Conservation (phyloP, 1,140 invertebrate species). For the Charaxes varanes region DNA sequence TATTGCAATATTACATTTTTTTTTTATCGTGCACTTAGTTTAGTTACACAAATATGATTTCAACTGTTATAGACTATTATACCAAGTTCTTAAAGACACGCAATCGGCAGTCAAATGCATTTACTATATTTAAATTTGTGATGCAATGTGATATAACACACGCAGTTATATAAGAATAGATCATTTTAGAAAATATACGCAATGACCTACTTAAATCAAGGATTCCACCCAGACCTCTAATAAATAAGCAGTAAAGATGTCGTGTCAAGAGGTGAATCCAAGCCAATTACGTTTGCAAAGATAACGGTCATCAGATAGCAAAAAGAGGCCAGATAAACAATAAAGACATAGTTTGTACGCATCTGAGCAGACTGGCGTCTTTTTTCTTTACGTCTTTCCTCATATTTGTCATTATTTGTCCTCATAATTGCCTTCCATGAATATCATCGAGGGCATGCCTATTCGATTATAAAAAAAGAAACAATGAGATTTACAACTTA, state of each 20-base stretch:
- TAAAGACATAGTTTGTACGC: background rate
- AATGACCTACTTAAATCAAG: constrained; percentile 2
- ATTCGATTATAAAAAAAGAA: no score
- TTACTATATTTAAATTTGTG: background rate
- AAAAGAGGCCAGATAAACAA: constrained; percentile 16
- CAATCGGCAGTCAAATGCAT: background rate
- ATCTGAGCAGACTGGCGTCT: no score
- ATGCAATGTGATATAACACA: background rate
- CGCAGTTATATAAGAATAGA: background rate
- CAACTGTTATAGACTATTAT: no score
- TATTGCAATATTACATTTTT: no score
- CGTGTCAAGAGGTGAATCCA: constrained; percentile 12
- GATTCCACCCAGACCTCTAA: constrained; percentile 8
- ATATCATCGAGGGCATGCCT: no score
- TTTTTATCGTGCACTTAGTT: no score
- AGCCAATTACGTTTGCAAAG: constrained; percentile 7
- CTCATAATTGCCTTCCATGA: no score
- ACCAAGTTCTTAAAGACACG: no score
- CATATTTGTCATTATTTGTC: background rate
- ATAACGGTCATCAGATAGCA: constrained; percentile 19
- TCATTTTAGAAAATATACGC: no score
- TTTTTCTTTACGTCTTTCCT: background rate
- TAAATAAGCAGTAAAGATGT: constrained; percentile 11
- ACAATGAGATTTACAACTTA: no score
- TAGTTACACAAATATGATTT: no score